A percentile compares a stretch with the other conserved stretches of the same genome.
phyloP scores from a whole-genome alignment of 1,140 invertebrate genomes.

The Acromyrmex heyeri region DNA sequence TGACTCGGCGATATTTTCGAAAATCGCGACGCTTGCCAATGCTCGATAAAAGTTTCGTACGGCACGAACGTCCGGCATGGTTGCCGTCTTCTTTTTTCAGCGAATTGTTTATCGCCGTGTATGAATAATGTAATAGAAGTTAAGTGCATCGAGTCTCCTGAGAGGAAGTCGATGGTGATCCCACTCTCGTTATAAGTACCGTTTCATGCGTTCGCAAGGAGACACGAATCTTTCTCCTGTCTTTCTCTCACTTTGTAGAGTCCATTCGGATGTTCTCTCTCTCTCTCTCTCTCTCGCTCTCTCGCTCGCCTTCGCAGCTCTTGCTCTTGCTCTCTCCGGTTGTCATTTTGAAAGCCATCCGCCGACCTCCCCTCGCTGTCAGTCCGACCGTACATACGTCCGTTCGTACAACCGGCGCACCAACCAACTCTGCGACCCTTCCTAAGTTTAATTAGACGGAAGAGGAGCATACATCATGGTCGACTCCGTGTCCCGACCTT shows the following conservation, averaged over 20 bases:
- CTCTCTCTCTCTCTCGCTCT: conserved; percentile 27
- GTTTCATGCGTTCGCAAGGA: conserved; percentile 52
- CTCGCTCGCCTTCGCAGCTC: conserved; percentile 11
- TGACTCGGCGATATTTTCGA: conserved; percentile 63
- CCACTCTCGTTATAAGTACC: conserved; percentile 63
- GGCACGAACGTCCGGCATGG: conserved; percentile 45
- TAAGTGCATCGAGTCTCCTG: conserved; percentile 62
- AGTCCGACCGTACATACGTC: conserved; percentile 72
- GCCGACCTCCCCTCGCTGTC: conserved; percentile 68
- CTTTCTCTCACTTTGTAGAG: conserved; percentile 43
- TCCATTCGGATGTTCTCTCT: conserved; percentile 32
- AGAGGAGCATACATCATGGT: conserved; percentile 79
- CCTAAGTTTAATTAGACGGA: conserved; percentile 82
- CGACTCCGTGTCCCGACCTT: conserved; percentile 76
- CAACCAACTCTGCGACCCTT: conserved; percentile 75
- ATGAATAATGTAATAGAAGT: conserved; percentile 65
- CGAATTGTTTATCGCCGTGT: conserved; percentile 60
- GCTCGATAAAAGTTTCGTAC: conserved; percentile 56
- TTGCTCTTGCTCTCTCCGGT: conserved; percentile 63
- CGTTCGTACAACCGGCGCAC: conserved; percentile 66
- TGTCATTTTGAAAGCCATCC: conserved; percentile 80
- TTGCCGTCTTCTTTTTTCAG: conserved; percentile 31
- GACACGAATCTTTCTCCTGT: conserved; percentile 46
- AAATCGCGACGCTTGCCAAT: conserved; percentile 63
- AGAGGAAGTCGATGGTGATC: conserved; percentile 60